Base-by-base conservation (phyloP, 2,113 vertebrate species). In the Lagenorhynchus albirostris region DNA sequence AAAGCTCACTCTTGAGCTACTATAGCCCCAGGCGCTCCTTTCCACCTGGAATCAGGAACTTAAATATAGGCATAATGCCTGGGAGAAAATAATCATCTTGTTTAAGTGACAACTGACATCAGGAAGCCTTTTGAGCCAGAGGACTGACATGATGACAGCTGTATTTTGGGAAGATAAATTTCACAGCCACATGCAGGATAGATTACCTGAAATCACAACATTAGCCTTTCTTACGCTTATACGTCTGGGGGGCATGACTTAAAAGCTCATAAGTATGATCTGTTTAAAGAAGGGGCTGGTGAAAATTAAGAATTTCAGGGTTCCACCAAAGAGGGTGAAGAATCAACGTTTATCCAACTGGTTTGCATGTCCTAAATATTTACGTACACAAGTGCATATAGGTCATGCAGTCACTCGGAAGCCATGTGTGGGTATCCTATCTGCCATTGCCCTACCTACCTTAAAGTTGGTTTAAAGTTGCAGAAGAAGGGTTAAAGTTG, bases 91-190 rank as follows among this genome's bases (percentile, higher is more conserved):
- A 88, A 31, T 89, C 79, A 29, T 67, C 98, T 91, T 86, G 25
- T 95, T 94, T 85, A 95, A 97, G 73, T 93, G 97, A 95, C 86
- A 95, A 74, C 77, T 93, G 92, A 92, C 92, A 97, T 95, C 82
- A 95, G 89, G 95, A 94, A 95, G 73, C 63, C 89, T 96, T 97
- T 44, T 55, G 95, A 95, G 91, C 50, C 88, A 47, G 81, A 94
- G 62, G 80, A 93, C 85, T 65, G 95, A 95, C 85, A 95, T 82
- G 96, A 91, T 89, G 96, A 86, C 85, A 93, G 89, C 91, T 47
- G 67, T 63, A 58, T 90, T 91, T 94, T 58, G 36, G 86, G 63
- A 96, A 95, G 95, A 96, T 97, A 91, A 97, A 97, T 94, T 67
- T 97, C 94, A 65, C 33, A 60, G 63, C 68, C 97, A 92, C 96